Conservation (phyloP, 2,888 invertebrate species). For the Philaethria dido region DNA sequence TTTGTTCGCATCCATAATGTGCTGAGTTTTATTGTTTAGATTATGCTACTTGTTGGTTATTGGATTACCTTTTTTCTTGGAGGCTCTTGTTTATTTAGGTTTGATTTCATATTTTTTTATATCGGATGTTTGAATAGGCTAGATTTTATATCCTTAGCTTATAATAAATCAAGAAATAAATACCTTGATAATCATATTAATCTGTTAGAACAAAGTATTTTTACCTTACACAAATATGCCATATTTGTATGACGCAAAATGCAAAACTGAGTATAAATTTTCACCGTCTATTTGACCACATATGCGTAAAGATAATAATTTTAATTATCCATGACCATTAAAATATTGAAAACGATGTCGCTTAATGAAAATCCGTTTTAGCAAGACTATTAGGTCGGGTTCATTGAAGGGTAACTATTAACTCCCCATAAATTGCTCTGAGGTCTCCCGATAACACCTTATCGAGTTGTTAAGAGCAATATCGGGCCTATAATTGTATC, state of each 20-base stretch:
- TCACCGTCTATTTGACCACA: background rate
- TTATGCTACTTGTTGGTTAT: conserved; percentile 27
- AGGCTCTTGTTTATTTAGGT: no score
- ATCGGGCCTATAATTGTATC: conserved; percentile 72
- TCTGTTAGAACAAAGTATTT: background rate
- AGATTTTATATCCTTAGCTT: no score
- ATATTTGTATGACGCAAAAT: no score
- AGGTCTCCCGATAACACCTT: conserved; percentile 74
- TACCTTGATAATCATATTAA: background rate
- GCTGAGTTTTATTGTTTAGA: conserved; percentile 36
- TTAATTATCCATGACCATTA: conserved; percentile 27
- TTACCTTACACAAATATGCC: no score
- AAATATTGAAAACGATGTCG: conserved; percentile 42
- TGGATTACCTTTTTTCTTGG: background rate
- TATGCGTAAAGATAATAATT: conserved; percentile 6
- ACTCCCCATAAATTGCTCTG: conserved; percentile 72
- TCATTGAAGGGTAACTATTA: conserved; percentile 72
- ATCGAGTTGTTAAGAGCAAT: conserved; percentile 75
- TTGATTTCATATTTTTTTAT: no score
- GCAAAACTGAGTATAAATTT: no score
- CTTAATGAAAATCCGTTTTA: conserved; percentile 47
- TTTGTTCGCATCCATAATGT: conserved; percentile 42
- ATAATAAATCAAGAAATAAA: no score
- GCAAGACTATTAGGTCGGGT: conserved; percentile 48
- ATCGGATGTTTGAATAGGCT: no score